Percentiles rank a stretch among this genome's conserved stretches.
Conservation (phyloP, 2,113 vertebrate species). For the Ceyx margarethae region DNA sequence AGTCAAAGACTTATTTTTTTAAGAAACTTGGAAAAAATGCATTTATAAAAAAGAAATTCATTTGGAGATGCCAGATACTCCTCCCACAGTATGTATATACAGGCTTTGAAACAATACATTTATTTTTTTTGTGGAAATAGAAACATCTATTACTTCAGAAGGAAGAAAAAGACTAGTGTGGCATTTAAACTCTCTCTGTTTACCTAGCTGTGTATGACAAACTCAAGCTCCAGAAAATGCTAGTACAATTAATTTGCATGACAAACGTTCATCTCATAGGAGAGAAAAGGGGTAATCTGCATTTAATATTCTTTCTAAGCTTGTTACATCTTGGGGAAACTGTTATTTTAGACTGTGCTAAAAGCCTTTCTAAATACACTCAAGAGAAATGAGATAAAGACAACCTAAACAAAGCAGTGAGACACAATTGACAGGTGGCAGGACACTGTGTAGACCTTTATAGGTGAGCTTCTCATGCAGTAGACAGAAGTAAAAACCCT, state of each 20-base stretch:
- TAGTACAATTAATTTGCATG: background rate
- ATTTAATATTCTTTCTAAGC: background rate
- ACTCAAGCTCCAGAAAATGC: background rate
- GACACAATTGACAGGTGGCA: background rate
- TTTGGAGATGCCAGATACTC: background rate
- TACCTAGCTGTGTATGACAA: background rate
- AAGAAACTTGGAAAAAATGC: background rate
- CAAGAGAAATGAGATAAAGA: background rate
- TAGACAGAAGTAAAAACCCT: background rate
- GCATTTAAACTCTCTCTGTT: background rate
- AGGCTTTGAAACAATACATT: background rate
- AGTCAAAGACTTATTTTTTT: background rate
- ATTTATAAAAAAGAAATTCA: background rate
- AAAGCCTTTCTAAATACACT: background rate
- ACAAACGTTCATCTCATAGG: background rate
- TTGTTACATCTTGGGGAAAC: background rate
- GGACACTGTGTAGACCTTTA: background rate
- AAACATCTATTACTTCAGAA: background rate
- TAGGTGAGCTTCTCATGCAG: background rate
- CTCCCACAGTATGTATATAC: background rate
- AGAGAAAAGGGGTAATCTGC: background rate
- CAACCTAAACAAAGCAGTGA: accelerated
- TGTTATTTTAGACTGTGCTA: background rate
- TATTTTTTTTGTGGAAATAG: background rate
- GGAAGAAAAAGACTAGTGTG: background rate